A percentile compares a stretch with the other conserved stretches of the same genome.
Conservation (phyloP, 2,113 vertebrate species). For the Xenus cinereus region DNA sequence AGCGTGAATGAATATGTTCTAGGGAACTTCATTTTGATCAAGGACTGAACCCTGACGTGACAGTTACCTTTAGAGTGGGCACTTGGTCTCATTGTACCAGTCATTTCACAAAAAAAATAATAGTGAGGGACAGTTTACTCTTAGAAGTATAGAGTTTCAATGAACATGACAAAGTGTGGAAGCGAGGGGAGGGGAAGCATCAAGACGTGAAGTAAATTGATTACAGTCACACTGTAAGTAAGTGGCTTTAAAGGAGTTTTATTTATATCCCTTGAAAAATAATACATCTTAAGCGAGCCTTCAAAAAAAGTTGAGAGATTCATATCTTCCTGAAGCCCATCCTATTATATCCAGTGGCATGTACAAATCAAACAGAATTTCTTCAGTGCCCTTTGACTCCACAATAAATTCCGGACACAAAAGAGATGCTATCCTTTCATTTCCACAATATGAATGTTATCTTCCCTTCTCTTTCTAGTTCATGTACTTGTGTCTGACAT, state of each 20-base stretch:
- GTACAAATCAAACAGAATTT: slow-evolving; percentile 41
- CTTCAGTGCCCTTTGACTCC: slow-evolving; percentile 24
- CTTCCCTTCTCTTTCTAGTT: slow-evolving; percentile 12
- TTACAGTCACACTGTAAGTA: not conserved
- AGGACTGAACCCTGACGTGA: not conserved
- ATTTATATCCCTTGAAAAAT: slow-evolving; percentile 38
- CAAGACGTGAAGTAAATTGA: not conserved
- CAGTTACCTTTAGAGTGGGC: not conserved
- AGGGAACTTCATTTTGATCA: not conserved
- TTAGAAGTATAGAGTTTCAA: not conserved
- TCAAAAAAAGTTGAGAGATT: slow-evolving; percentile 9
- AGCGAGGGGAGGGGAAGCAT: not conserved
- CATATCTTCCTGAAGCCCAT: not conserved
- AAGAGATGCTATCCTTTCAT: slow-evolving; percentile 19
- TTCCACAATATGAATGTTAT: slow-evolving; percentile 22
- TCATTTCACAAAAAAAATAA: not conserved
- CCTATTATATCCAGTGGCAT: slow-evolving; percentile 4
- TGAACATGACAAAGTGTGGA: not conserved
- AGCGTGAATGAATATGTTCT: not conserved
- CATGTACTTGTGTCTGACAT: not conserved
- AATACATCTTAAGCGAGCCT: not conserved
- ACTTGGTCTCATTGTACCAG: not conserved
- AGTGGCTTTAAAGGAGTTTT: slow-evolving; percentile 7
- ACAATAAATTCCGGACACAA: slow-evolving; percentile 31
- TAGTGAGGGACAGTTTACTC: not conserved